A percentile compares a stretch with the other conserved stretches of the same genome.
Conservation (phyloP, 1,140 invertebrate species). For the Hyles vespertilio region DNA sequence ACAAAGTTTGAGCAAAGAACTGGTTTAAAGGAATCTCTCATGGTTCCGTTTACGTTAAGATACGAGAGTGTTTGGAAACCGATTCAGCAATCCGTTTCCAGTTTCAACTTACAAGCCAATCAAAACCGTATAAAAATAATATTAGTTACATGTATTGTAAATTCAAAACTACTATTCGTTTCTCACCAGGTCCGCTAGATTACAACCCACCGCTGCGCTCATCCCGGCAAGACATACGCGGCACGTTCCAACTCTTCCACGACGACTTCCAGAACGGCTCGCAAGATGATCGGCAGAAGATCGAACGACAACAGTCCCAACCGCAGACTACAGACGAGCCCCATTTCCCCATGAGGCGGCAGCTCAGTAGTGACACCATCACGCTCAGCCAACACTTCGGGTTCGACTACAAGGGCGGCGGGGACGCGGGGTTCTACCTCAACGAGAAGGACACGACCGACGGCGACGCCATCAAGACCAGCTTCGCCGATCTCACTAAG, state of each 20-base stretch:
- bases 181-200: slow-evolving; percentile 42
- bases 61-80: too few species aligned
- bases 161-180: too few species aligned
- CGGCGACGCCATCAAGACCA: slow-evolving; percentile 78
- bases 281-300: slow-evolving; percentile 34
- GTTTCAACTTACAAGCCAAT: too few species aligned
- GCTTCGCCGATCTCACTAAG: slow-evolving; percentile 83
- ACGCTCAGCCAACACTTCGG: slow-evolving; percentile 76
- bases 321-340: slow-evolving; percentile 55
- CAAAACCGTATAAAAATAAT: too few species aligned
- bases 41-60: too few species aligned
- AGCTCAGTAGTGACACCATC: slow-evolving; percentile 76
- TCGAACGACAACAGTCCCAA: slow-evolving; percentile 42
- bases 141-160: too few species aligned
- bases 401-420: slow-evolving; percentile 62
- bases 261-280: slow-evolving; percentile 72
- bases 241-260: slow-evolving; percentile 82
- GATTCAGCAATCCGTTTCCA: too few species aligned
- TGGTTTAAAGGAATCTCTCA: too few species aligned
- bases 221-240: slow-evolving; percentile 84
- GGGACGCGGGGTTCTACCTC: slow-evolving; percentile 60
- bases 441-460: slow-evolving; percentile 74
- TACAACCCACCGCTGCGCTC: slow-evolving; percentile 81
- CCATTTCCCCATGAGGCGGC: slow-evolving; percentile 66
- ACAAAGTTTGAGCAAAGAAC: too few species aligned